phyloP scores from a whole-genome alignment of 2,888 invertebrate genomes.

The Tribolium freemani region DNA sequence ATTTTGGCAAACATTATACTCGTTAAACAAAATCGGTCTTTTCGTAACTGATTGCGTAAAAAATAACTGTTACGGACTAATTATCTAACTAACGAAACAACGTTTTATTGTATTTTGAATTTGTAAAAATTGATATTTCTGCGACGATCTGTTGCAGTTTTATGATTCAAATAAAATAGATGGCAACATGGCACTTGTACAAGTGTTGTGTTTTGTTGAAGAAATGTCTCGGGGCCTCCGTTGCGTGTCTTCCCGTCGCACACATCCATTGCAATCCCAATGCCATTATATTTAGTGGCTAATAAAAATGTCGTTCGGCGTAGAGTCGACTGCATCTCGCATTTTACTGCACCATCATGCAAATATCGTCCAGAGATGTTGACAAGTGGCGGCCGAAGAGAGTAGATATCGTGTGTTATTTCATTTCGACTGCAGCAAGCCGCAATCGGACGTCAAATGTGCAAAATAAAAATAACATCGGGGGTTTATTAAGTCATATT shows the following conservation, averaged over 20 bases:
- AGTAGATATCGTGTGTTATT: slow-evolving; percentile 53
- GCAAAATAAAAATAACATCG: slow-evolving; percentile 60
- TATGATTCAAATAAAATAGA: no score
- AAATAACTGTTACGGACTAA: no score
- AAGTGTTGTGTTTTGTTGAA: not conserved
- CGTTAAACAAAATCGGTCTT: no score
- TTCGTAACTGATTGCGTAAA: no score
- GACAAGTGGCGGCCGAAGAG: slow-evolving; percentile 54
- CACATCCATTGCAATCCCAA: slow-evolving; percentile 50
- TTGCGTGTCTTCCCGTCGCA: slow-evolving; percentile 35
- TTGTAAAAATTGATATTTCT: no score
- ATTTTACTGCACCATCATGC: slow-evolving; percentile 55
- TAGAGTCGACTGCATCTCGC: slow-evolving; percentile 49
- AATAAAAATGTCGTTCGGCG: slow-evolving; percentile 54
- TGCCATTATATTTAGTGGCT: slow-evolving; percentile 53
- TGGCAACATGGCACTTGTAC: no score
- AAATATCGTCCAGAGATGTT: slow-evolving; percentile 55
- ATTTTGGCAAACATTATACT: no score
- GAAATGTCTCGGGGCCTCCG: not conserved
- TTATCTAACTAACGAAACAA: no score
- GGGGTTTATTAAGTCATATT: slow-evolving; percentile 61
- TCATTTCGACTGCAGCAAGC: slow-evolving; percentile 37
- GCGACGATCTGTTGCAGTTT: no score
- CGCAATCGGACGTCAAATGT: slow-evolving; percentile 56
- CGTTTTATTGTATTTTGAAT: no score